Evolutionary conservation across 1,140 invertebrate genomes (phyloP), one percentile per base, ranked within the genome.

Genomic region (Drosophila pectinifera): DNA sequence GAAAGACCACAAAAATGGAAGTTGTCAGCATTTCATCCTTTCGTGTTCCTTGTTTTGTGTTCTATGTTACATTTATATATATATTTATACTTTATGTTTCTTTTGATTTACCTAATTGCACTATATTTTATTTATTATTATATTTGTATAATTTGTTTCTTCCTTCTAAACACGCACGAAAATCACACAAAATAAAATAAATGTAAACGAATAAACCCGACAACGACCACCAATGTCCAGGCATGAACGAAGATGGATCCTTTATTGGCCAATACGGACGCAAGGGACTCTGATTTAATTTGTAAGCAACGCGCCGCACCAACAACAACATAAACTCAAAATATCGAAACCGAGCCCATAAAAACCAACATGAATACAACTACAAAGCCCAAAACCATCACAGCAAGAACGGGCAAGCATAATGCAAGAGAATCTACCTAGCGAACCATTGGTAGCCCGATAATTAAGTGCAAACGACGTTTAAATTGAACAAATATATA

Each of bases 191-290:
- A 54, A 54, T 20, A 56, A n/a, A 53, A 48, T 28, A 49, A 57
- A 45, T 53, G 18, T 53, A 41, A 67, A 36, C 34, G 5, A 45
- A 64, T 58, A 53, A 43, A 79, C 43, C 43, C 56, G 10, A 73
- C 36, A 53, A 34, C 58, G 20, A 48, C 45, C 58, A 73, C 46
- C 24, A 75, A 74, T 46, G 41, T 57, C 95, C 96, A 93, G 97
- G 96, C 93, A 97, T 99, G 96, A 98, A 98, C 94, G 98, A 99
- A 94, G 98, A 99, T 94, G 98, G 98, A 77, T 99, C 98, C 79
- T 99, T 99, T 94, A 99, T 99, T 94, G 98, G 98, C 80, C 96
- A 97, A 93, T 98, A 98, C 94, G 97, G 97, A 82, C 95, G 96
- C 86, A 95, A 96, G 92, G 94, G 95, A 92, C 94, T 92, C 94